Conservation (phyloP, 1,140 invertebrate genomes). For the Hylaeus volcanicus region DNA sequence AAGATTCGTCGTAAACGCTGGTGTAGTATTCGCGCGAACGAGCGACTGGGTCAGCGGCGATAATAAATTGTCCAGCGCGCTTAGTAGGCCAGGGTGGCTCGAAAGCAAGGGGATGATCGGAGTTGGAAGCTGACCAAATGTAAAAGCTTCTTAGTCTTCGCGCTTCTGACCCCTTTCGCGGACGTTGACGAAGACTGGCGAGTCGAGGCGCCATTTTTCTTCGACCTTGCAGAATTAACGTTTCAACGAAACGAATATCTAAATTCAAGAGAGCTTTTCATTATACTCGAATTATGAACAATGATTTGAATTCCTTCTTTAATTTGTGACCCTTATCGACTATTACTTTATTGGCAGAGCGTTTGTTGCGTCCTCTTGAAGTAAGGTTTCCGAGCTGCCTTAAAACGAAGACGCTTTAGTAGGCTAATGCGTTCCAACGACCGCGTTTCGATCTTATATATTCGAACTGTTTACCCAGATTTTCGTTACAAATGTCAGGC, state of each 20-base stretch:
- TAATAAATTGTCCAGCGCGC: constrained; percentile 38
- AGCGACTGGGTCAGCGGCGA: constrained; percentile 7
- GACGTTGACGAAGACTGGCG: neutral
- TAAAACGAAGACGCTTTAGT: neutral
- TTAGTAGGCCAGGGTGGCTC: constrained; percentile 1
- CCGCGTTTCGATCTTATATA: neutral
- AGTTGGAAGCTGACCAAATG: constrained; percentile 67
- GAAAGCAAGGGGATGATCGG: neutral
- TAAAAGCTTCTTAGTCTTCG: constrained; percentile 57
- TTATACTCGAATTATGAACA: too few species aligned
- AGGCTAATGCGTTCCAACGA: neutral
- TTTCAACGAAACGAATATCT: too few species aligned
- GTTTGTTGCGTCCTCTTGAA: neutral
- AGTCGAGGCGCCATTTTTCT: neutral
- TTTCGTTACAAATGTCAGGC: neutral
- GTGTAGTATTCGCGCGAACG: neutral
- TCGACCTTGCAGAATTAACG: neutral
- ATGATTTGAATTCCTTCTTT: too few species aligned
- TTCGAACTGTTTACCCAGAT: neutral
- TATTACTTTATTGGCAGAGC: too few species aligned
- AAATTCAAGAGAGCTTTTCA: too few species aligned
- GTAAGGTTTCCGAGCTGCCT: neutral
- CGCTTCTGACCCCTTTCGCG: constrained; percentile 36
- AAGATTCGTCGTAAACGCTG: neutral
- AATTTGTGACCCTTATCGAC: too few species aligned